Base-by-base conservation (phyloP, 2,888 invertebrate species). In the Ormyrus pomaceus region DNA sequence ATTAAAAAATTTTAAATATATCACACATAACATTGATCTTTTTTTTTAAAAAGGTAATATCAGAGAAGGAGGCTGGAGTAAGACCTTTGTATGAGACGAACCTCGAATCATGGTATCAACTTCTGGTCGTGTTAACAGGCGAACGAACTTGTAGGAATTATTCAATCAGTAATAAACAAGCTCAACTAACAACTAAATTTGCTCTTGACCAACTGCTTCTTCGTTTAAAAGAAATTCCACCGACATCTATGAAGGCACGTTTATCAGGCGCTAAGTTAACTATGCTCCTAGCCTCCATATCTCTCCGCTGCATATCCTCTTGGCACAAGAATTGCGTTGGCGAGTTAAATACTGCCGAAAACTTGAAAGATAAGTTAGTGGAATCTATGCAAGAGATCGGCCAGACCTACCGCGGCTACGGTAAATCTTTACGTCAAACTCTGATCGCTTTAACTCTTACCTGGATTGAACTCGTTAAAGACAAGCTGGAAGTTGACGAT, bases 91-190 rank as follows among this genome's bases (percentile, higher is more conserved):
- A 89, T 72, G 89, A 90, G 72, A 86, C 85, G 5, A 91, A 90
- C 66, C 83, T 91, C 45, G 90, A 90, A 71, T 89, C 91, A 2
- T 90, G 89, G 90, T 90, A 91, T 48, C 87, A 90, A 62, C 85
- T 90, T n/a, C 84, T 91, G 11, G 89, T 90, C 0, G 86, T 87
- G n/a, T 83, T 91, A 3, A 91, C 90, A 0, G 89, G 90, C 45
- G 87, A 87, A 5, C 87, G 89, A 59, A 87, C 88, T 3, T 81
- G 84, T 0, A 86, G 84, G 6, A 86, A 84, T 66, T 87, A 87
- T 79, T 82, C 85, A 0, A 83, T 89, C 19, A 82, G 83, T 11
- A 83, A 85, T 5, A 77, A 84, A 0, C 88, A 89, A 69, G 86
- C 87, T 6, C 86, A 86, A 34, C 70, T 87, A 0, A 88, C 89